These are phyloP conservation scores for Drosophila equinoxialis DNA, from an alignment of 1,140 invertebrate species.

Conservation along the genomic window DNA sequence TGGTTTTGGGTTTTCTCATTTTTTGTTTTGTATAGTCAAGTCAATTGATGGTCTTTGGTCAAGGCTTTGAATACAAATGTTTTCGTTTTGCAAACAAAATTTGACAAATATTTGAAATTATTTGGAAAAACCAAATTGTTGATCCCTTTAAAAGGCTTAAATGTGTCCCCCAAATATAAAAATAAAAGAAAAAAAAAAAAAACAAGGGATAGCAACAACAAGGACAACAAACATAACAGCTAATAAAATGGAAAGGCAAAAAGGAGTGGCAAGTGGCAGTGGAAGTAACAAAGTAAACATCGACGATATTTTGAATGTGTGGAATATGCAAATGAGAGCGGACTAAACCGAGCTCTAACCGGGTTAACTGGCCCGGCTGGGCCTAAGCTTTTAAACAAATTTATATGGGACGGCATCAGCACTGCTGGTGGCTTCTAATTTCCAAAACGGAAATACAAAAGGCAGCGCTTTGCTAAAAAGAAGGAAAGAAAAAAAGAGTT, in stretches of 20 bases:
- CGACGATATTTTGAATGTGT: conserved; percentile 60
- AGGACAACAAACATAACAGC: conserved; percentile 12
- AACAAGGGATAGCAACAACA: conserved; percentile 5
- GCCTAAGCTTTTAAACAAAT: conserved; percentile 76
- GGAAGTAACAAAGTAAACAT: conserved; percentile 35
- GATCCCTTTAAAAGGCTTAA: conserved; percentile 12
- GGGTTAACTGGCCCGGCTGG: neutral
- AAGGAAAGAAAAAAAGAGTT: conserved; percentile 15
- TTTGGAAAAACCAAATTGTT: conserved; percentile 6
- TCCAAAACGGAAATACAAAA: conserved; percentile 79
- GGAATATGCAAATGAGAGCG: conserved; percentile 72
- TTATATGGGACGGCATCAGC: conserved; percentile 47
- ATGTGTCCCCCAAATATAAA: neutral
- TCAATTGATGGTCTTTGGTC: conserved; percentile 18
- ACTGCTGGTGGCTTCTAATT: conserved; percentile 60
- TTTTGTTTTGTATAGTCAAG: neutral
- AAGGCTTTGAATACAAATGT: conserved; percentile 30
- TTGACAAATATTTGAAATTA: conserved; percentile 33
- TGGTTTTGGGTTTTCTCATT: conserved; percentile 1
- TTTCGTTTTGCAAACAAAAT: conserved; percentile 34
- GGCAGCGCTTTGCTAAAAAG: conserved; percentile 44
- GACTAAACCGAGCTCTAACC: conserved; percentile 11
- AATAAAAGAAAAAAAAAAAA: neutral
- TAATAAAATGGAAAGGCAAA: conserved; percentile 18
- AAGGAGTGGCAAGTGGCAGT: conserved; percentile 6